Conservation (phyloP, 2,113 vertebrate genomes). For the Melanerpes aurifrons region DNA sequence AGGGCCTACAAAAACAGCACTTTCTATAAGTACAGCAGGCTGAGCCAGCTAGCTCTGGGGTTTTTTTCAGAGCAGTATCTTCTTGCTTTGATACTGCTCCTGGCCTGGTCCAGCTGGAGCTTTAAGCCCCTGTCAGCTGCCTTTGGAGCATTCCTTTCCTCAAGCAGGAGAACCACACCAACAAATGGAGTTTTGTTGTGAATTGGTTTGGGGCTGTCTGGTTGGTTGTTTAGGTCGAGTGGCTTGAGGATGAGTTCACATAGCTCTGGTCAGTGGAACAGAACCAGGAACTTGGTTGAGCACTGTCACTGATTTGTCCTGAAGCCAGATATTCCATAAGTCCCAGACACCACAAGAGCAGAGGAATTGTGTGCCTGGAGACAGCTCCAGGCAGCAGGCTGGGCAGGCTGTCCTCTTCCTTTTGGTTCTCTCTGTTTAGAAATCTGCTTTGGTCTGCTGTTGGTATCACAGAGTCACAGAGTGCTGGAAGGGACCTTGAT, state of each 20-base stretch:
- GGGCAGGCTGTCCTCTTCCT: background rate
- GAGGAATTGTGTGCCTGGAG: background rate
- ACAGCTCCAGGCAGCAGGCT: background rate
- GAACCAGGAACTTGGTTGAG: too few species aligned
- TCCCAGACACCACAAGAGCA: background rate
- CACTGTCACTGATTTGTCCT: too few species aligned
- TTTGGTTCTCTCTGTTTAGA: background rate
- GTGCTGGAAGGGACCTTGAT: too few species aligned
- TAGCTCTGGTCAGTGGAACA: too few species aligned
- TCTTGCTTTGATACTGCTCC: background rate
- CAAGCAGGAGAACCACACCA: too few species aligned
- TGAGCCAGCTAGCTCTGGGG: background rate
- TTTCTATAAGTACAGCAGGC: background rate
- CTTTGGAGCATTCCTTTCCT: too few species aligned
- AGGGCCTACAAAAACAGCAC: background rate
- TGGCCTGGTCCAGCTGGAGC: background rate
- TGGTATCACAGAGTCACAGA: background rate
- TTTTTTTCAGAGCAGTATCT: background rate
- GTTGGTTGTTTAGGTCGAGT: too few species aligned
- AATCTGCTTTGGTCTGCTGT: background rate
- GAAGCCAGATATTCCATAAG: background rate
- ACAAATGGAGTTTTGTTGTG: too few species aligned
- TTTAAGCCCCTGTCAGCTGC: too few species aligned
- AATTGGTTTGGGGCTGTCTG: too few species aligned
- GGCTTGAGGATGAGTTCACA: too few species aligned